Conservation (phyloP, 2,113 vertebrate genomes). For the Otocyon megalotis region DNA sequence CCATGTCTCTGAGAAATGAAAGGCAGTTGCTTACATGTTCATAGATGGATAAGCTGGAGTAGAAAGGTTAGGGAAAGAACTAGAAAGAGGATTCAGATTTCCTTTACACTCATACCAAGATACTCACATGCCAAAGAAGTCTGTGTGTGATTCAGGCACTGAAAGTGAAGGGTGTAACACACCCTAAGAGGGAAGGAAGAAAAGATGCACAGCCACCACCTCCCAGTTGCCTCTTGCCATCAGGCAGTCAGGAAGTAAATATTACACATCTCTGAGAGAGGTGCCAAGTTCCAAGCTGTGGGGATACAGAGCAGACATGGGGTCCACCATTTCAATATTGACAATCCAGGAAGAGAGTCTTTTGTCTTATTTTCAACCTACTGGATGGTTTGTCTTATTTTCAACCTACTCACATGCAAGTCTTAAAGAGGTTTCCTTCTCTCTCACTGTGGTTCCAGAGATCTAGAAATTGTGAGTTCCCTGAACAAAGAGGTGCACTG, state of each 20-base stretch:
- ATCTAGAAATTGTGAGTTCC: background rate
- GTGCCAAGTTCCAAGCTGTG: background rate
- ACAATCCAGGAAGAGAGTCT: background rate
- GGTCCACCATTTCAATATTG: background rate
- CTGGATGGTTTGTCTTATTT: background rate
- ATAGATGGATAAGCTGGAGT: background rate
- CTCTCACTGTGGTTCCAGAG: background rate
- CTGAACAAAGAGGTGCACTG: background rate
- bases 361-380: background rate
- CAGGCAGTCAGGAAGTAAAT: background rate
- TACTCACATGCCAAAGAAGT: background rate
- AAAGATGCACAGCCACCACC: background rate
- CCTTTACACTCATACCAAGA: background rate
- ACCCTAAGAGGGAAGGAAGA: background rate
- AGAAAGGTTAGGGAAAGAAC: background rate
- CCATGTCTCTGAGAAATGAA: constrained; percentile 20
- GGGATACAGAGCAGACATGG: background rate
- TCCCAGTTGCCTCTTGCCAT: background rate
- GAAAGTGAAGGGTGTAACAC: too few relatives aligned
- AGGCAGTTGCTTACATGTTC: background rate
- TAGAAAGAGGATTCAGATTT: background rate
- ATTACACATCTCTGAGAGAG: background rate
- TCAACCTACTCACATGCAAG: background rate
- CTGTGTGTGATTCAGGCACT: background rate
- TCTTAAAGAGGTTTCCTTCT: background rate